Base-by-base conservation (phyloP, 2,888 invertebrate species). In the Tachina fera region DNA sequence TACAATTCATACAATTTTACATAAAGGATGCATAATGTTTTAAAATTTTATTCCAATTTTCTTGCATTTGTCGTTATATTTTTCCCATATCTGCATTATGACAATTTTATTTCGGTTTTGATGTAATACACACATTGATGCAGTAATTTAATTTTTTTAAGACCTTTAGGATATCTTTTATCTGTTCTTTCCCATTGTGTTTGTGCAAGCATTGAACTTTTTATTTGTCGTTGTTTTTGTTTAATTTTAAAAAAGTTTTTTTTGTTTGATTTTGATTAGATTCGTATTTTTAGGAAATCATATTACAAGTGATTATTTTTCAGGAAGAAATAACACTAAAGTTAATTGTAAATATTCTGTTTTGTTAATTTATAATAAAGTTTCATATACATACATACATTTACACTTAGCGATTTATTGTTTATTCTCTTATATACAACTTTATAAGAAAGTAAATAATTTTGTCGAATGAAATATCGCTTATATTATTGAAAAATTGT, bases 401-500 rank as follows among this genome's bases (percentile, higher is more conserved):
- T 16, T 58, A 56, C 53, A 65, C 31, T 22, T 80, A 82, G 82
- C 76, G 76, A 65, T 82, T 56, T 10, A 56, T 65, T 83, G 51
- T 65, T 60, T 77, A 56, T 77, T 71, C 51, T 77, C 49, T 43
- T 39, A 63, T 43, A 16, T n/a, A 71, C 60, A 65, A 0, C 0
- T 14, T 16, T 14, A 10, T 76, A 60, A 10, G 19, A 19, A 19
- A 71, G 60, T 71, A 51, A 82, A 63, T 82, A 76, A 63, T 71
- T 63, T 13, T 14, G 16, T 1, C 31, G 31, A 43, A 49, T 31
- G n/a, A 31, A 22, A 58, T 39, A 63, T 65, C 65, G 76, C 82
- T 77, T 71, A 83, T 51, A 83, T 77, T 51, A 77, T 65, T 41
- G 16, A 0, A 13, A 83, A 77, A 71, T 77, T 71, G 58, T 71